Conservation (phyloP, 2,113 vertebrate genomes). For the Vanacampus margaritifer region DNA sequence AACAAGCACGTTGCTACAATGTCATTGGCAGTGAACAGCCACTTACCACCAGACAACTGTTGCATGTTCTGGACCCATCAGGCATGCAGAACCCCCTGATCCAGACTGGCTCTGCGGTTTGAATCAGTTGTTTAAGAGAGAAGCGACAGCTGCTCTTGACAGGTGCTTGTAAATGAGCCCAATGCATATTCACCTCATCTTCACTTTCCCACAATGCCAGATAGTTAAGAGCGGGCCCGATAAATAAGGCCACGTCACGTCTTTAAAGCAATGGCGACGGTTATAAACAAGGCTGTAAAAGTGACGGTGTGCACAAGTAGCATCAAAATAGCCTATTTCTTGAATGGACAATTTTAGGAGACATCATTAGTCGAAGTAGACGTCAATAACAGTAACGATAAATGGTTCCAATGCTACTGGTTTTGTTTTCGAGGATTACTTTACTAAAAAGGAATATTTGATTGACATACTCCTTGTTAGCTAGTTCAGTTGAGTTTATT, state of each 20-base stretch:
- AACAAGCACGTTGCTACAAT: neutral
- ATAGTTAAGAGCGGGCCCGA: constrained; percentile 2
- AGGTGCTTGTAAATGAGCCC: constrained; percentile 22
- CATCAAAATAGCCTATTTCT: neutral
- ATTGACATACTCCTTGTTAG: no score
- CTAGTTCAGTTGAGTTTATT: neutral
- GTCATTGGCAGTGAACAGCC: neutral
- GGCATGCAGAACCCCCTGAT: constrained; percentile 17
- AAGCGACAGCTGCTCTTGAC: constrained; percentile 40
- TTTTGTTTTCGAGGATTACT: no score
- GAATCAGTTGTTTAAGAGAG: constrained; percentile 8
- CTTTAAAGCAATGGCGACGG: neutral
- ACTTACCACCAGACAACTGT: constrained; percentile 14
- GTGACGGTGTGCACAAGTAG: neutral
- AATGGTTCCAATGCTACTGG: no score
- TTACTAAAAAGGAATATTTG: no score
- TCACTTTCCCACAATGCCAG: neutral
- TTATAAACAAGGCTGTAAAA: constrained; percentile 13
- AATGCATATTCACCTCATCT: constrained; percentile 14
- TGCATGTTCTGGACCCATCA: constrained; percentile 19
- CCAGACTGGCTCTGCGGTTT: neutral
- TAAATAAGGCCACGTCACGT: neutral
- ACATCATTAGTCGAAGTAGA: no score
- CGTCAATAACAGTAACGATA: no score
- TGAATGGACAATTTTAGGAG: no score